Base-by-base conservation (phyloP, 2,113 vertebrate genomes). In the Lophochroa leadbeateri region DNA sequence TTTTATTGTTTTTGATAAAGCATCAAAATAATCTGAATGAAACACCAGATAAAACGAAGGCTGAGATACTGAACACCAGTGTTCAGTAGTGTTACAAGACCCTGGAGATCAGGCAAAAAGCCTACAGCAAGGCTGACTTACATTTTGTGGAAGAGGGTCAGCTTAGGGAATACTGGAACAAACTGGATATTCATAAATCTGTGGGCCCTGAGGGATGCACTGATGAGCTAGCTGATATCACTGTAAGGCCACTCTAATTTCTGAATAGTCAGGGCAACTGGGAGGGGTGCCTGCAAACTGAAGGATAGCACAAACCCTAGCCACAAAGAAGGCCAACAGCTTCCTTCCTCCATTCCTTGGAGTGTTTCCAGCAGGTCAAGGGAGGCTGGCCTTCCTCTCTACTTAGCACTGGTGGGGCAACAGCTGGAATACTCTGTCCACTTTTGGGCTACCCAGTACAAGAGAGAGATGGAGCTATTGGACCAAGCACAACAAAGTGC, bases 61-160 rank as follows among this genome's bases (percentile, higher is more conserved):
- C 16, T 57, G 33, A 82, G 9, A 41, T 11, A 75, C 11, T 57
- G 17, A 60, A 79, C 12, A 63, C 1, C 3, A 15, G 19, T 25
- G 19, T 78, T 78, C 31, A 57, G 55, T n/a, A 57, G 31, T 21
- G 55, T n/a, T 23, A 67, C 8, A 2, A 63, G n/a, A 28, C 3
- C 17, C 9, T 64, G 21, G 8, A 74, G 11, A 83, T 17, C 5
- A 60, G 3, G 1, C 5, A 7, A 80, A 80, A 89, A 72, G 0
- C 41, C 6, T 67, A 17, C 10, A 67, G 17, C 13, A 44, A 90
- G 8, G 2, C 23, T 75, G 46, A 35, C 9, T 70, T 70, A 47
- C 2, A 12, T 2, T 64, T 5, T 0, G 25, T 53, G 3, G 15
- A 50, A 86, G 63, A 67, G 14, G 21, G 5, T 53, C 21, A 52